Evolutionary conservation across 2,888 invertebrate genomes (phyloP), one percentile per base, ranked within the genome.

Genomic region (Agrilus cyanescens): DNA sequence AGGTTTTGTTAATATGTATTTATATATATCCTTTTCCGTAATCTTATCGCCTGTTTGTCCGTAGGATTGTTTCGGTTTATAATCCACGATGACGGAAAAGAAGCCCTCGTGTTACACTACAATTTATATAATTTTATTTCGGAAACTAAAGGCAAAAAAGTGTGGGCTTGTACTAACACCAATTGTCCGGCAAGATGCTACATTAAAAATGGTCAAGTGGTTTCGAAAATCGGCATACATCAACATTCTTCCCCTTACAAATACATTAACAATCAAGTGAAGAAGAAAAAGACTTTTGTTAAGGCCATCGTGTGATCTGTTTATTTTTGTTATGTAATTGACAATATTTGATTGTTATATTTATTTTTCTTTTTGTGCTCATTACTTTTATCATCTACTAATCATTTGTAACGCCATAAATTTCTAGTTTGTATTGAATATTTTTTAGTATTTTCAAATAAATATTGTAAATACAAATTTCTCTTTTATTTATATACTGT

Each of bases 111-210:
- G 10, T 48, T 56, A 8, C 54, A 58, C 44, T 52, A 56, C 15
- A 60, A 61, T 41, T 52, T 60, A n/a, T 61, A 60, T 45, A 52
- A 49, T 32, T 56, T 50, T 43, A 37, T 46, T 6, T 47, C 50
- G 44, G 40, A 43, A 15, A 49, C 50, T 4, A 52, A 50, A 7
- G 47, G 46, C 7, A 50, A 46, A 18, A 56, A 48, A 32, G 37
- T 51, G 4, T 61, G 60, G 60, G 46, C 47, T 31, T 60, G 61
- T 39, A 37, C 37, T 12, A 53, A 50, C 32, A 29, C 43, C 2
- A 45, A 50, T 3, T 61, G 61, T 44, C 36, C 46, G 3, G 60
- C 61, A 1, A 56, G 54, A n/a, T 59, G 57, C 34, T 52, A 53
- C 31, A 60, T 57, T 7, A 43, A 38, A 30, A 44, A 52, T 6